phyloP scores from a whole-genome alignment of 2,888 invertebrate species.

The Mythimna impura region DNA sequence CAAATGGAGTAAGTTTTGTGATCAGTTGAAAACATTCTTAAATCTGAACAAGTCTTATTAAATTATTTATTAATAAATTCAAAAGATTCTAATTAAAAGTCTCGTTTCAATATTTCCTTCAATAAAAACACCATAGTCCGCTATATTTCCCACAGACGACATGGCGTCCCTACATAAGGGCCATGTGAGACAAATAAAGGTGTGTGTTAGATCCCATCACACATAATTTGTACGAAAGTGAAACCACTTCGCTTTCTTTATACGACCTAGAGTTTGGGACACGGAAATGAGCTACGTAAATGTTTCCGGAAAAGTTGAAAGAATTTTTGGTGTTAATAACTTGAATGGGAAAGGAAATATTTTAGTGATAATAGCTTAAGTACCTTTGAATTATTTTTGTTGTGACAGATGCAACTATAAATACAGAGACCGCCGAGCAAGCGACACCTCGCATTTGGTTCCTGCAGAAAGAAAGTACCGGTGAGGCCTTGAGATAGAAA shows the following conservation, averaged over 20 bases:
- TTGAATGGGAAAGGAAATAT: background rate
- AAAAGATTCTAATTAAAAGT: background rate
- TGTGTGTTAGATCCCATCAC: conserved; percentile 67
- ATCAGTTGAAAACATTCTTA: background rate
- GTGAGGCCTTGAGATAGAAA: no score
- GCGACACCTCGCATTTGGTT: no score
- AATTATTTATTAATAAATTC: background rate
- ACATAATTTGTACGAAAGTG: conserved; percentile 82
- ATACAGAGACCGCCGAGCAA: no score
- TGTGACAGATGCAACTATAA: no score
- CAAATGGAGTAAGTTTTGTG: no score
- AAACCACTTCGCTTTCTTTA: conserved; percentile 78
- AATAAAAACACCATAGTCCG: background rate
- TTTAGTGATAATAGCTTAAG: background rate
- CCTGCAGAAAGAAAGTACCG: no score
- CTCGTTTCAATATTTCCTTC: background rate
- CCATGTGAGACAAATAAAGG: conserved; percentile 70
- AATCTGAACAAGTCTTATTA: background rate
- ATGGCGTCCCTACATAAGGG: conserved; percentile 72
- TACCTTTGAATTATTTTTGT: no score
- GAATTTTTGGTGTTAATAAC: conserved; percentile 3
- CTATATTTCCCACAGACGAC: conserved; percentile 23
- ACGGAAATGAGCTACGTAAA: conserved; percentile 18
- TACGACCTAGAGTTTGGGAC: conserved; percentile 34
- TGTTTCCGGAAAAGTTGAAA: conserved; percentile 31